Percentiles rank a stretch among this genome's conserved stretches.
These are phyloP conservation scores for Incurvaria masculella DNA, from an alignment of 2,888 invertebrate genomes.

Conservation along the genomic window DNA sequence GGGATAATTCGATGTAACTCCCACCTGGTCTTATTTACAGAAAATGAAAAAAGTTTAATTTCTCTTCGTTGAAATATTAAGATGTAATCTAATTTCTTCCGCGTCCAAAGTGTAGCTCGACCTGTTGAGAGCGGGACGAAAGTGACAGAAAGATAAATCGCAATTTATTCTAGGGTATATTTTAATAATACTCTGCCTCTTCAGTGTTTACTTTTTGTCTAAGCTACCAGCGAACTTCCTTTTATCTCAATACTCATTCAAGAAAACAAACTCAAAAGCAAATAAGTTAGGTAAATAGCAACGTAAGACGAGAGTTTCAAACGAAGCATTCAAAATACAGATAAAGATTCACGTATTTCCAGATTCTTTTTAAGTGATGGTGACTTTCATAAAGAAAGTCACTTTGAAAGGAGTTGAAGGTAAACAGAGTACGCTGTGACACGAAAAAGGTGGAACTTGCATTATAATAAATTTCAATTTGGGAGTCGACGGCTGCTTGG, in stretches of 20 bases:
- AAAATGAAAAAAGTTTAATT: not conserved
- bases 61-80: not conserved
- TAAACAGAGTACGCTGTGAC: slow-evolving; percentile 41
- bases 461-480: slow-evolving; percentile 21
- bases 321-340: no score
- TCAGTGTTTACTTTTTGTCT: not conserved
- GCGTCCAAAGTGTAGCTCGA: not conserved
- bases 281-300: no score
- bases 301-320: no score
- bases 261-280: not conserved
- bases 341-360: no score
- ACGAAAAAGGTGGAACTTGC: slow-evolving; percentile 45
- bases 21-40: not conserved
- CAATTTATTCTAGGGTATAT: no score
- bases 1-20: not conserved
- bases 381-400: slow-evolving; percentile 13
- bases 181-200: not conserved
- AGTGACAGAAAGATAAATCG: not conserved
- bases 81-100: not conserved
- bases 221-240: not conserved
- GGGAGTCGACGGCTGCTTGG: not conserved
- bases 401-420: slow-evolving; percentile 45
- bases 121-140: not conserved
- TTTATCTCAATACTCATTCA: not conserved
- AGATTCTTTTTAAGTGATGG: not conserved